Evolutionary conservation across 2,113 vertebrate species (phyloP).

Genomic region (Alouatta palliata): DNA sequence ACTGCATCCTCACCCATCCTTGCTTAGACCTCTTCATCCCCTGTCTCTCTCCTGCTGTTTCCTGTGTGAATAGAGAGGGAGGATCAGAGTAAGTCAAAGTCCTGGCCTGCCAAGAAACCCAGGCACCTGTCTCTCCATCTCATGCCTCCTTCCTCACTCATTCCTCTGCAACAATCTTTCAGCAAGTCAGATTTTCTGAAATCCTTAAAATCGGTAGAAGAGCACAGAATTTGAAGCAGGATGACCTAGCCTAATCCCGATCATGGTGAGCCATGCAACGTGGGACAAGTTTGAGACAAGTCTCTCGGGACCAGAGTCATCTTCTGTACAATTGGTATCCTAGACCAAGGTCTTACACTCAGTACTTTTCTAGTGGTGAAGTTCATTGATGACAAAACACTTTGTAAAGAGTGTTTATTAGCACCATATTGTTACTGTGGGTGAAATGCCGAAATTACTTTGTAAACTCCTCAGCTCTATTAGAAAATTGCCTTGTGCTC

Average conservation of each 20-base stretch:
- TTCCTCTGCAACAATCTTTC: neutral
- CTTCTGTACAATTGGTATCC: neutral
- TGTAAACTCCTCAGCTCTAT: neutral
- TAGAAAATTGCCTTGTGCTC: neutral
- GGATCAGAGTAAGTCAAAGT: neutral
- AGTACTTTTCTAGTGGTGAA: neutral
- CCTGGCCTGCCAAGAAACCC: neutral
- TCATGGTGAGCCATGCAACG: rapidly evolving
- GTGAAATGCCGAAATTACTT: neutral
- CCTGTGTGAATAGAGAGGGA: neutral
- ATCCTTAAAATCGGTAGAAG: neutral
- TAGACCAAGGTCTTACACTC: neutral
- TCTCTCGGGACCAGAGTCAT: neutral
- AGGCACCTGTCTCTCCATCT: neutral
- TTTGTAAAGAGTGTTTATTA: neutral
- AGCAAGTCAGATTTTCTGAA: neutral
- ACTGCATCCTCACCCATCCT: neutral
- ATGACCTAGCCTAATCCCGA: neutral
- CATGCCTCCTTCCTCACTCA: neutral
- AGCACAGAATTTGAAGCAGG: neutral
- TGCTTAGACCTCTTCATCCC: neutral
- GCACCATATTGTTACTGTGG: neutral
- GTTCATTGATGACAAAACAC: neutral
- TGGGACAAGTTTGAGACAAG: neutral
- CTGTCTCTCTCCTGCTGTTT: neutral